Conservation (phyloP, 2,888 invertebrate species). For the Rhaphigaster nebulosa region DNA sequence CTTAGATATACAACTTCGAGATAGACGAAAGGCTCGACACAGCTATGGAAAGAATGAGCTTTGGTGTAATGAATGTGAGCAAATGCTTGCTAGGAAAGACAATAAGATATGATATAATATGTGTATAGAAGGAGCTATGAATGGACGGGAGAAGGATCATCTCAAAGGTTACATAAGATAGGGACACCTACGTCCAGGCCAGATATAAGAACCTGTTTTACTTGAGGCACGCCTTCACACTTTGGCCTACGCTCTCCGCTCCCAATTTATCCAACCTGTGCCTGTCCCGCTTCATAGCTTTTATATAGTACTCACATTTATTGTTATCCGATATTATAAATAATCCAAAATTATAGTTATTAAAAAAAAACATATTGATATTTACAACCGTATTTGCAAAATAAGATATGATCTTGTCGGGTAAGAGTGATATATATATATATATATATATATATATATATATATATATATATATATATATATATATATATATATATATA, state of each 20-base stretch:
- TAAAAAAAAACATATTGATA: too few relatives aligned
- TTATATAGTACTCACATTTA: neutral
- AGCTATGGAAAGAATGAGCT: neutral
- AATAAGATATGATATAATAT: neutral
- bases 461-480: too few relatives aligned
- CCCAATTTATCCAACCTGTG: constrained; percentile 26
- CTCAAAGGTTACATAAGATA: neutral
- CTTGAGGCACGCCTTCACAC: constrained; percentile 49
- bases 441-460: too few relatives aligned
- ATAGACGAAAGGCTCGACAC: too few relatives aligned
- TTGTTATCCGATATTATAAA: neutral
- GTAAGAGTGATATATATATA: too few relatives aligned
- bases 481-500: too few relatives aligned
- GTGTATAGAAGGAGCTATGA: neutral
- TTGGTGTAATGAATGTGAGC: neutral
- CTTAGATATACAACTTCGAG: too few relatives aligned
- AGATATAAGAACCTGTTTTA: constrained; percentile 39
- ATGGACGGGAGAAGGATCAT: neutral
- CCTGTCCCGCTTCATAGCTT: neutral
- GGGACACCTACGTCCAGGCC: neutral
- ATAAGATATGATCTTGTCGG: too few relatives aligned
- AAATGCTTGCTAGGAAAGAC: neutral
- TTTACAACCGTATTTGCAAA: too few relatives aligned
- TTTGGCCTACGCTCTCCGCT: constrained; percentile 13
- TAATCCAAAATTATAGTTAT: neutral